Conservation (phyloP, 2,797 vertebrate genomes). For the Sparidentex hasta region DNA sequence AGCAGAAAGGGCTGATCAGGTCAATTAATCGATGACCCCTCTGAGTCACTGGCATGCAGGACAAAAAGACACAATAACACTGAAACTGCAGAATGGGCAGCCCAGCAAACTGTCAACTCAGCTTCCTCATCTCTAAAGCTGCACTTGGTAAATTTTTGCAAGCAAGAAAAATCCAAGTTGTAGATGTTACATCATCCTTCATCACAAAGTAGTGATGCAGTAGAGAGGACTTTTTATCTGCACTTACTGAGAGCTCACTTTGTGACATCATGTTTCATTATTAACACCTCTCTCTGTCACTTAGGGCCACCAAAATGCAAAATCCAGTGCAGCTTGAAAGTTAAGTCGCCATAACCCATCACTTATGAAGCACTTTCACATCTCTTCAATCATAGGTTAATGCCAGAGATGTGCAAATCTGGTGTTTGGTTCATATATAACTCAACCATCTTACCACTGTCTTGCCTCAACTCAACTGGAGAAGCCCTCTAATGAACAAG, state of each 20-base stretch:
- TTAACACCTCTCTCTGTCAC: background rate
- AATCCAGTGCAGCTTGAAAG: conserved; percentile 38
- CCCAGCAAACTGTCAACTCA: conserved; percentile 51
- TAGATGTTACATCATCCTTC: conserved; percentile 12
- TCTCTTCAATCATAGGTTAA: background rate
- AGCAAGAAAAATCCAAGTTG: conserved; percentile 1
- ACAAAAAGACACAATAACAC: conserved; percentile 50
- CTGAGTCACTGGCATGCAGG: conserved; percentile 45
- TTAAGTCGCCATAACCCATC: background rate
- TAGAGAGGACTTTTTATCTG: background rate
- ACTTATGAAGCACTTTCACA: background rate
- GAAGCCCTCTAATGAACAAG: background rate
- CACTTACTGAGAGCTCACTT: conserved; percentile 17
- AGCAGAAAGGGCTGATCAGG: conserved; percentile 66
- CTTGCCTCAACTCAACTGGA: background rate
- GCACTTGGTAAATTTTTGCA: conserved; percentile 20
- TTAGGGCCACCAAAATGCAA: conserved; percentile 1
- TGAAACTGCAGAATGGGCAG: conserved; percentile 59
- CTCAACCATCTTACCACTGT: background rate
- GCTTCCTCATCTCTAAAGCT: conserved; percentile 37
- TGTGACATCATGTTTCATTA: conserved; percentile 26
- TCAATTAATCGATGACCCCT: conserved; percentile 65
- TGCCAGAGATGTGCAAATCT: background rate
- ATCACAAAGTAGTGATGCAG: conserved; percentile 21
- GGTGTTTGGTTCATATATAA: background rate